Conservation (phyloP, 2,113 vertebrate species). For the Oreochromis tanganicae region DNA sequence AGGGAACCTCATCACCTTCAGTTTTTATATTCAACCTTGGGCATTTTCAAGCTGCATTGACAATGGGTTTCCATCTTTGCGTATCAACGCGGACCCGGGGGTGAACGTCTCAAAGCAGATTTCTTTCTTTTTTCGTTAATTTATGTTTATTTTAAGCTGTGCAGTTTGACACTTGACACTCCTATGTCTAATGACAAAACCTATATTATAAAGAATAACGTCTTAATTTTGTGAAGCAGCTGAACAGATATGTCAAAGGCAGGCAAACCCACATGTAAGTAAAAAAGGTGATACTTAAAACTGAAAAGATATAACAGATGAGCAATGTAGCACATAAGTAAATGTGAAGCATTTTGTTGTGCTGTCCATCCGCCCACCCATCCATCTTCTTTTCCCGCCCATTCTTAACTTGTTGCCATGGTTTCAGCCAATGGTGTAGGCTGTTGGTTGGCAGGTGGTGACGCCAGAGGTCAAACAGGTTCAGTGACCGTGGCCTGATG, state of each 20-base stretch:
- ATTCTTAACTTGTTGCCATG: slow-evolving; percentile 52
- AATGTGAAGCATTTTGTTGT: slow-evolving; percentile 10
- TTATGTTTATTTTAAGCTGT: neutral
- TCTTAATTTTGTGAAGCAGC: neutral
- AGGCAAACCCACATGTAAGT: neutral
- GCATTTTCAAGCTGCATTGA: neutral
- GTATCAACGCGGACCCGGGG: neutral
- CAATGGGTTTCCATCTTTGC: neutral
- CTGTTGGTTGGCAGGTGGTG: neutral
- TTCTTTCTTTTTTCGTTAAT: neutral
- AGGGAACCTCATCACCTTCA: neutral
- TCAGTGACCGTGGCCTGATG: slow-evolving; percentile 2
- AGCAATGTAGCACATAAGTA: neutral
- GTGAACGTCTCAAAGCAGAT: neutral
- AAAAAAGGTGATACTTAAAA: neutral
- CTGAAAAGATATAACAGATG: neutral
- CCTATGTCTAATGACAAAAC: neutral
- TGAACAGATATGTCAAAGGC: neutral
- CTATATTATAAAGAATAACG: neutral
- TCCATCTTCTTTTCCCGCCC: slow-evolving; percentile 26
- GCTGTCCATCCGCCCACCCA: slow-evolving; percentile 1
- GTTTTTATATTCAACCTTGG: neutral
- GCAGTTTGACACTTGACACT: neutral
- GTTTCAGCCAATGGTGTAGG: slow-evolving; percentile 37
- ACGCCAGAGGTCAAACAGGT: slow-evolving; percentile 24